phyloP scores from a whole-genome alignment of 2,888 invertebrate genomes.

The Lissocephala sabroskyi region DNA sequence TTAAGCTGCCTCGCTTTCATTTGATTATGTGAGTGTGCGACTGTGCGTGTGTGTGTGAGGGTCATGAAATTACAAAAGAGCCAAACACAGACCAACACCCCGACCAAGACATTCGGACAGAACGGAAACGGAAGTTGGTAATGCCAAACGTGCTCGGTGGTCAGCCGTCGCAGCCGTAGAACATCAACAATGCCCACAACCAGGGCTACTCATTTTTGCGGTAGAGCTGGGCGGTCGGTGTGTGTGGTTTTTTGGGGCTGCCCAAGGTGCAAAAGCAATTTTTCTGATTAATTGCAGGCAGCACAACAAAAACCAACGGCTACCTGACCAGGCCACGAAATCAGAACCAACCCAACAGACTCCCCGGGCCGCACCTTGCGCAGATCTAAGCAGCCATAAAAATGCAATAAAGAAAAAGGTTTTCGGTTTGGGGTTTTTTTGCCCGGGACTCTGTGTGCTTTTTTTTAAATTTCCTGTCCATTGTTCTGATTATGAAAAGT shows the following conservation, averaged over 20 bases:
- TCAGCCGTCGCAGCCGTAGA: no score
- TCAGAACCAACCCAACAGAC: no score
- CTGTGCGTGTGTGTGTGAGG: slow-evolving; percentile 21
- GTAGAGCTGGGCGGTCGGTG: slow-evolving; percentile 4
- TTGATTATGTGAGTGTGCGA: no score
- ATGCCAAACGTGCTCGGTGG: slow-evolving; percentile 50
- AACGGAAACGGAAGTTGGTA: slow-evolving; percentile 56
- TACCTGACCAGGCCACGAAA: no score
- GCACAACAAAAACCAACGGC: slow-evolving; percentile 16
- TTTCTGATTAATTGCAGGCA: slow-evolving; percentile 53
- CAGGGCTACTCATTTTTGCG: slow-evolving; percentile 2
- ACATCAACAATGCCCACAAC: slow-evolving; percentile 3
- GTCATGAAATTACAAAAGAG: slow-evolving; percentile 27
- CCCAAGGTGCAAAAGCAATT: slow-evolving; percentile 48
- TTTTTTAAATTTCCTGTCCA: no score
- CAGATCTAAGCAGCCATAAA: no score
- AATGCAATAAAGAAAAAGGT: no score
- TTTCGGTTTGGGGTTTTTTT: no score
- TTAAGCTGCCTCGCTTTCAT: slow-evolving; percentile 32
- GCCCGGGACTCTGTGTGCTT: no score
- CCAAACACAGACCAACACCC: neutral
- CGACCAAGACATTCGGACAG: neutral
- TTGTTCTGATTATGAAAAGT: no score
- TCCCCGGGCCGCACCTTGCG: no score
- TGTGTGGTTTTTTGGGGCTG: slow-evolving; percentile 8